A percentile compares a stretch with the other conserved stretches of the same genome.
These are phyloP conservation scores for Kryptolebias ocellatus DNA, from an alignment of 2,797 vertebrate species.

Conservation along the genomic window DNA sequence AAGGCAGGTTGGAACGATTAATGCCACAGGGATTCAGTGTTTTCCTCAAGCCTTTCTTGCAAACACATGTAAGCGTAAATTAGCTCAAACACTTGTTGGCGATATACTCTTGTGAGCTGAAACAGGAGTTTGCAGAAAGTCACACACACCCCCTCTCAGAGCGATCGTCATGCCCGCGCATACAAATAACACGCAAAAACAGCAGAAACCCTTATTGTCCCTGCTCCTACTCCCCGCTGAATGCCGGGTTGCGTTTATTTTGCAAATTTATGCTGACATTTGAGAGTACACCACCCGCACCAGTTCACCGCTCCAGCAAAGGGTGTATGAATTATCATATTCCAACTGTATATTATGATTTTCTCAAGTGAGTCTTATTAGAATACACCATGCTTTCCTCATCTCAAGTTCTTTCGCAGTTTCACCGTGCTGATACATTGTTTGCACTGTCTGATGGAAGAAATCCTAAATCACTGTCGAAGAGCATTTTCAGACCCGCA, in stretches of 20 bases:
- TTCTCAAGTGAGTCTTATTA: slow-evolving; percentile 81
- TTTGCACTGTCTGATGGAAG: slow-evolving; percentile 64
- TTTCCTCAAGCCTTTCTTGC: slow-evolving; percentile 18
- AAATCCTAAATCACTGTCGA: slow-evolving; percentile 60
- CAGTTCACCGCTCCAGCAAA: slow-evolving; percentile 79
- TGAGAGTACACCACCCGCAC: slow-evolving; percentile 82
- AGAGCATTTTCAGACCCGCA: slow-evolving; percentile 37
- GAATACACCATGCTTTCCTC: slow-evolving; percentile 66
- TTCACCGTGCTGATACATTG: slow-evolving; percentile 48
- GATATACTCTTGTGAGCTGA: slow-evolving; percentile 44
- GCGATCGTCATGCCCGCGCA: slow-evolving; percentile 44
- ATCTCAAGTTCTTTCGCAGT: slow-evolving; percentile 49
- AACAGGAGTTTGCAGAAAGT: slow-evolving; percentile 42
- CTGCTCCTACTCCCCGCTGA: slow-evolving; percentile 75
- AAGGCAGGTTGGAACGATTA: slow-evolving; percentile 61
- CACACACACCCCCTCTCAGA: slow-evolving; percentile 40
- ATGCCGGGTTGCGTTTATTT: slow-evolving; percentile 81
- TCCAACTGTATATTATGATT: slow-evolving; percentile 82
- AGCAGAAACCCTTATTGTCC: slow-evolving; percentile 72
- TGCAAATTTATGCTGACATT: slow-evolving; percentile 89
- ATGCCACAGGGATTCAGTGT: slow-evolving; percentile 43
- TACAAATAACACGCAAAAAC: slow-evolving; percentile 38
- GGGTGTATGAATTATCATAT: slow-evolving; percentile 84
- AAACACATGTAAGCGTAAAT: slow-evolving; percentile 41
- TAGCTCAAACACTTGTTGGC: slow-evolving; percentile 58